Evolutionary conservation across 2,113 vertebrate genomes (phyloP).

Genomic region (Pipra filicauda): DNA sequence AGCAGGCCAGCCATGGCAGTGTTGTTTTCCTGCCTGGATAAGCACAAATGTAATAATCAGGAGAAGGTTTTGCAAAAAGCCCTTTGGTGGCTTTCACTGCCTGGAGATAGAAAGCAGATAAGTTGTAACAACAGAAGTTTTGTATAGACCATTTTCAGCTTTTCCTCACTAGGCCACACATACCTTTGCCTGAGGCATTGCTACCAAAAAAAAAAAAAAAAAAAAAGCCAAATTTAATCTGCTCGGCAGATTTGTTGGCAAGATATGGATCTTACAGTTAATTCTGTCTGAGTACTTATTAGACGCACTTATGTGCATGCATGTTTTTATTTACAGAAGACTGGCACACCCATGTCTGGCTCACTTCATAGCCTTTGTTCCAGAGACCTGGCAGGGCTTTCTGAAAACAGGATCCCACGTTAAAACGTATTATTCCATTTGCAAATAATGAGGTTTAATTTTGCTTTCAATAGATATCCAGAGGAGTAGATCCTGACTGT

Average conservation of each 20-base stretch:
- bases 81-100: not conserved
- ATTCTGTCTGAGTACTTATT: conserved; percentile 30
- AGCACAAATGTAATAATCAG: not conserved
- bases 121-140: not conserved
- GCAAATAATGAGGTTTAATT: conserved; percentile 19
- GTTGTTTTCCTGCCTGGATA: not conserved
- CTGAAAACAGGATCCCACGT: not conserved
- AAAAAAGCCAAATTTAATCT: not conserved
- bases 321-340: conserved; percentile 39
- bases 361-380: conserved; percentile 3
- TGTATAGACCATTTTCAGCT: not conserved
- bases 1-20: not conserved
- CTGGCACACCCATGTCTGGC: conserved; percentile 45
- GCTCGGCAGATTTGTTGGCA: not conserved
- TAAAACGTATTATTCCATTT: not conserved
- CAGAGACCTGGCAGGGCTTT: not conserved
- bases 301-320: not conserved
- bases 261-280: conserved; percentile 32
- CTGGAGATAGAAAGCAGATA: not conserved
- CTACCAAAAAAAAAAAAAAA: not conserved
- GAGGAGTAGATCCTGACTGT: not conserved
- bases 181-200: conserved; percentile 16
- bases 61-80: not conserved
- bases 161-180: not conserved
- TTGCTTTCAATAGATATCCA: not conserved